These are phyloP conservation scores for Agriotes lineatus DNA, from an alignment of 2,888 invertebrate species.

Conservation along the genomic window DNA sequence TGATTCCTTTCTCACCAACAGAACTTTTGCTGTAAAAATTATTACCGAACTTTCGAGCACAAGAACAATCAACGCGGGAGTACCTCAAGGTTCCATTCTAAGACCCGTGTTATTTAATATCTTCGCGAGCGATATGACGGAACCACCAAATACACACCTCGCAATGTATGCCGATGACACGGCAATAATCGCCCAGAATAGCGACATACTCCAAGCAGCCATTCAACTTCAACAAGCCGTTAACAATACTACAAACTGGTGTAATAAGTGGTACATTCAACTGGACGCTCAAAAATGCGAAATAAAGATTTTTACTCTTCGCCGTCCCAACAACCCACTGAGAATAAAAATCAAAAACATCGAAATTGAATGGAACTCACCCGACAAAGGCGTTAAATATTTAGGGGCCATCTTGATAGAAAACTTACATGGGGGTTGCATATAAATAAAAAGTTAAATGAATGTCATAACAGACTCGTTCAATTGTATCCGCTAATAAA, in stretches of 20 bases:
- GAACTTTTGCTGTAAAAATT: not conserved
- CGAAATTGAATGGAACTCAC: not conserved
- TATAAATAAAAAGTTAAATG: not conserved
- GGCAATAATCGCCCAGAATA: not conserved
- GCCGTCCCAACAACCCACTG: not conserved
- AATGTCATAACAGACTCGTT: too few relatives aligned
- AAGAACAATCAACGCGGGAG: not conserved
- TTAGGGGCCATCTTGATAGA: not conserved
- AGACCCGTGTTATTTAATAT: not conserved
- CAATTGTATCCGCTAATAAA: not conserved
- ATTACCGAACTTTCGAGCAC: not conserved
- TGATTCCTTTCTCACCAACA: not conserved
- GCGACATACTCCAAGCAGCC: not conserved
- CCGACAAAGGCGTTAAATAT: not conserved
- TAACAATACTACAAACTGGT: not conserved
- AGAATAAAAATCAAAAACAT: not conserved
- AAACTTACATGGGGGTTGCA: not conserved
- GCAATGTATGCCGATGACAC: not conserved
- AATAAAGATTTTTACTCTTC: not conserved
- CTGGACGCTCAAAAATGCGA: not conserved
- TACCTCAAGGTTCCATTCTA: not conserved
- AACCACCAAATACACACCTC: not conserved
- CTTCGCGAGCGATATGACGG: not conserved
- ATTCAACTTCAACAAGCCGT: not conserved
- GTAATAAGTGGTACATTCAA: not conserved